Evolutionary conservation across 2,888 invertebrate species (phyloP), one percentile per base, ranked within the genome.

Genomic region (Sphecodes monilicornis): DNA sequence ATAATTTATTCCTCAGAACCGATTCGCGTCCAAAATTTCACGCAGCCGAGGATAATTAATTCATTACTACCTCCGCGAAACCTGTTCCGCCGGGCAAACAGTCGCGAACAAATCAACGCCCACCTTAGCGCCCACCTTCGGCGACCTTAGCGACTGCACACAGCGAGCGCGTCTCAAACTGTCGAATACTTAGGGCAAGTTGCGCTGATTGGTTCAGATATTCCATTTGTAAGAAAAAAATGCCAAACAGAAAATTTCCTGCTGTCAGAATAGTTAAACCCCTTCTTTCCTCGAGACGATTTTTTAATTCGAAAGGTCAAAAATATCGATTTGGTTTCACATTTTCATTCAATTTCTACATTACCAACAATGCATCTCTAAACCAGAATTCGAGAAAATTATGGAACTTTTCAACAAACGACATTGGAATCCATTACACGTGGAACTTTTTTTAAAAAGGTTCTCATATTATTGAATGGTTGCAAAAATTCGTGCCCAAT

Each of bases 41-140:
- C 73, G 78, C 57, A 60, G n/a, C n/a, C 60, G 46, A 54, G 10
- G 68, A 29, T 81, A 81, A 81, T 78, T 73, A 78, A 82, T 82
- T 82, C 39, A 50, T 82, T 57, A 73, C 46, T 68, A 10, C 11
- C 29, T 68, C 68, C n/a, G 43, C 26, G 78, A 69, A 69, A 78
- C 60, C 78, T 78, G 69, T 82, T 82, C 29, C 39, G 6, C 39
- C 46, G 36, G 68, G 54, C 41, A 54, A 72, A 81, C 66, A 72
- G 68, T 69, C 66, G 77, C 22, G 77, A 68, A 41, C 66, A 77
- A 68, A 72, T 71, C 73, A 43, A 70, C 80, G 72, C 72, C 80
- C 60, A 76, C 80, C 32, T 43, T 18, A 26, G 43, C 10, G 41
- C n/a, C 57, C 32, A 64, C 64, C 64, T 60, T 64, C 10, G 60